Percentiles rank a stretch among this genome's conserved stretches.
Conservation (phyloP, 1,140 invertebrate species). For the Pseudomyrmex flavicornis region DNA sequence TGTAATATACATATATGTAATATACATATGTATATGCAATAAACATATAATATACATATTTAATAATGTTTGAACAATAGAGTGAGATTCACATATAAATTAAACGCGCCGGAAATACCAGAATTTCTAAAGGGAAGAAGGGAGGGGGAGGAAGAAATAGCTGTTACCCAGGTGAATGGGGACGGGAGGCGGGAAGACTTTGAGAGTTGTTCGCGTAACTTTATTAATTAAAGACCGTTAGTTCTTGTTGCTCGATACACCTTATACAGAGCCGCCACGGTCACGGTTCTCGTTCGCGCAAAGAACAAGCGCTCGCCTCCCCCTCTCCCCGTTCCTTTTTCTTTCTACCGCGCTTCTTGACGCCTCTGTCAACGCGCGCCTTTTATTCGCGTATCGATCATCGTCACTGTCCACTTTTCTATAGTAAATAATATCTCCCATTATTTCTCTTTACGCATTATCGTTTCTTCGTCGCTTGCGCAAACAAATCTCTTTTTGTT, state of each 20-base stretch:
- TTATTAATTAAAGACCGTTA: slow-evolving; percentile 85
- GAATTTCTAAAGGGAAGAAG: too few relatives aligned
- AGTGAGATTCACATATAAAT: too few relatives aligned
- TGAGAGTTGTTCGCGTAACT: slow-evolving; percentile 83
- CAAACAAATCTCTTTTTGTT: slow-evolving; percentile 48
- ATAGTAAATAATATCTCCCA: slow-evolving; percentile 53
- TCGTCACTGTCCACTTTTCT: slow-evolving; percentile 66
- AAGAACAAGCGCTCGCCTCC: slow-evolving; percentile 65
- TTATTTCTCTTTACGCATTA: slow-evolving; percentile 55
- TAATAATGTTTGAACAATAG: too few relatives aligned
- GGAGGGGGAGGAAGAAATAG: too few relatives aligned
- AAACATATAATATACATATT: too few relatives aligned
- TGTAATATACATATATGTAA: too few relatives aligned
- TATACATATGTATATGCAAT: too few relatives aligned
- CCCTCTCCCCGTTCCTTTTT: slow-evolving; percentile 39
- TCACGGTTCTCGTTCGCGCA: slow-evolving; percentile 62
- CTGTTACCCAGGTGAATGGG: too few relatives aligned
- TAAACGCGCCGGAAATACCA: too few relatives aligned
- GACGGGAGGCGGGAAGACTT: slow-evolving; percentile 73
- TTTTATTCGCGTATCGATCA: slow-evolving; percentile 70
- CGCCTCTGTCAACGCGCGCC: slow-evolving; percentile 52
- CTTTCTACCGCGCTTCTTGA: slow-evolving; percentile 35
- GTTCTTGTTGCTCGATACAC: slow-evolving; percentile 82
- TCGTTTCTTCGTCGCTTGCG: slow-evolving; percentile 19
- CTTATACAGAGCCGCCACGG: slow-evolving; percentile 70